phyloP scores from a whole-genome alignment of 2,113 vertebrate species.

The Rhea americana region DNA sequence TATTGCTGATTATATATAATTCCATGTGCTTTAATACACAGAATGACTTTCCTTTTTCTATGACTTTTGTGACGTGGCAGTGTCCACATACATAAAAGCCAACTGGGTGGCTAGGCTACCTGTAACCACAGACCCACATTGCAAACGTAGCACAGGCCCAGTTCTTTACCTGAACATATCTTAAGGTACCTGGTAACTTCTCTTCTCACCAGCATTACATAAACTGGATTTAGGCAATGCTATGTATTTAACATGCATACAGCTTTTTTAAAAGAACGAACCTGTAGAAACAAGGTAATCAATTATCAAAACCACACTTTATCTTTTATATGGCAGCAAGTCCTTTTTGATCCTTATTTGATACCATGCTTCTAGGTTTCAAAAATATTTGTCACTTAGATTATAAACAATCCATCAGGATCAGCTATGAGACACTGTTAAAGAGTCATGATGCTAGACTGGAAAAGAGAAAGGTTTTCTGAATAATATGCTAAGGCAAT shows the following conservation, averaged over 20 bases:
- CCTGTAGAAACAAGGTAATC: not conserved
- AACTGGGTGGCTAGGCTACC: not conserved
- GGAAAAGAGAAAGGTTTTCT: not conserved
- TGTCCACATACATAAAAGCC: not conserved
- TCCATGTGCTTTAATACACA: not conserved
- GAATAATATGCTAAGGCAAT: conserved; percentile 21
- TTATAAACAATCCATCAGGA: not conserved
- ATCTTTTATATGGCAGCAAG: not conserved
- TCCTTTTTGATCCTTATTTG: not conserved
- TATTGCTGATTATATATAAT: not conserved
- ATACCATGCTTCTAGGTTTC: not conserved
- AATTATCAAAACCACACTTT: not conserved
- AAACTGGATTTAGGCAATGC: not conserved
- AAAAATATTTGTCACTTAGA: not conserved
- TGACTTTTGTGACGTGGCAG: not conserved
- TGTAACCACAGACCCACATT: not conserved
- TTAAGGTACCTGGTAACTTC: not conserved
- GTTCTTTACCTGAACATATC: not conserved
- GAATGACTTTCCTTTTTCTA: not conserved
- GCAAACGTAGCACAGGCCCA: not conserved
- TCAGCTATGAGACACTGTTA: not conserved
- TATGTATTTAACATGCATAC: not conserved
- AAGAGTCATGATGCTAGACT: not conserved
- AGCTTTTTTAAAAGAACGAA: not conserved
- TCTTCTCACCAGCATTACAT: not conserved